Evolutionary conservation across 2,797 vertebrate species (phyloP).

Genomic region (Hypotaenidia philippensis): DNA sequence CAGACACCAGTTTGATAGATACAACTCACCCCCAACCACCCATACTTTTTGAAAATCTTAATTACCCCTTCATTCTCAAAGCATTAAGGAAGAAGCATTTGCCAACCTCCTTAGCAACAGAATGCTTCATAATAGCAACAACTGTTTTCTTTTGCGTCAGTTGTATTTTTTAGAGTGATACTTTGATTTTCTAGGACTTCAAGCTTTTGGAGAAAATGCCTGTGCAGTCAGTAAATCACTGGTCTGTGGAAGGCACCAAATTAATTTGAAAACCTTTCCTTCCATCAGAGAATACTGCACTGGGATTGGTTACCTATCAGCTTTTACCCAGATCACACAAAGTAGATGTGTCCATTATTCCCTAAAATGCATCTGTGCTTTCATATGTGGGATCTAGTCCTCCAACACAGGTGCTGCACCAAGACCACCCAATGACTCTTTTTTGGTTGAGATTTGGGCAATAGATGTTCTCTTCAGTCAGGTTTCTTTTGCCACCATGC

Average conservation of each 20-base stretch:
- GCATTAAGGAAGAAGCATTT: not conserved
- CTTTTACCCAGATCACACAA: not conserved
- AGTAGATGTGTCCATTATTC: not conserved
- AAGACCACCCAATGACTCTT: not conserved
- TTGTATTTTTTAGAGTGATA: not conserved
- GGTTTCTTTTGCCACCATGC: not conserved
- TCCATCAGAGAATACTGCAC: not conserved
- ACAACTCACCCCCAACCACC: not conserved
- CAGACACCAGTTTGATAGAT: not conserved
- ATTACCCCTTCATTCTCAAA: not conserved
- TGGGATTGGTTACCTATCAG: not conserved
- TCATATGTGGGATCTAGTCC: not conserved
- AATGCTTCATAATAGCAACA: not conserved
- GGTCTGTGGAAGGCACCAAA: not conserved
- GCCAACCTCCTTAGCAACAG: not conserved
- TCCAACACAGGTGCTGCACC: accelerated
- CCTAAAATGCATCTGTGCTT: not conserved
- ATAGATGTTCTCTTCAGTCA: not conserved
- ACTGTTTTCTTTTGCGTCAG: not conserved
- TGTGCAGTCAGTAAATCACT: accelerated
- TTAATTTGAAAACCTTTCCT: not conserved
- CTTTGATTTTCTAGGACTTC: not conserved
- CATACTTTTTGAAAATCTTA: not conserved
- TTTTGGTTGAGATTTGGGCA: not conserved
- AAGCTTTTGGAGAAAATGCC: not conserved